phyloP scores from a whole-genome alignment of 2,888 invertebrate genomes.

The Clitarchus hookeri region DNA sequence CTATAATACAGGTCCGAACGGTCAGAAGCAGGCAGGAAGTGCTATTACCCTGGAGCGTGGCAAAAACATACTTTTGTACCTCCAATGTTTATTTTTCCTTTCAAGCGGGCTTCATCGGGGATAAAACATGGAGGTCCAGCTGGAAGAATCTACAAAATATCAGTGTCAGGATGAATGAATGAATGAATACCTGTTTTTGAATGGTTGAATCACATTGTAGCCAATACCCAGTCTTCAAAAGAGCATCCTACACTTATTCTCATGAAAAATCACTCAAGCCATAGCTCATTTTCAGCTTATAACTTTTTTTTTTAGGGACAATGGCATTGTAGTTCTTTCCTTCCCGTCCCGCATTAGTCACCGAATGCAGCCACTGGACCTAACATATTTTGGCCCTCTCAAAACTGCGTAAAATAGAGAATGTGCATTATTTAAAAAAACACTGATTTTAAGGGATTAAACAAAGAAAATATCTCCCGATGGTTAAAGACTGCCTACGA shows the following conservation, averaged over 20 bases:
- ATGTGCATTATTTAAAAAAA: background rate
- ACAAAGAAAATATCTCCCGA: background rate
- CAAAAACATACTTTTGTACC: slow-evolving; percentile 1
- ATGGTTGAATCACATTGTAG: background rate
- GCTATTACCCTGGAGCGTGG: background rate
- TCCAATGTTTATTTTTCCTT: background rate
- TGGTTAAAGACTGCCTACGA: background rate
- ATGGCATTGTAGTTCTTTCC: slow-evolving; percentile 15
- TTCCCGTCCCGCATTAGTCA: slow-evolving; percentile 16
- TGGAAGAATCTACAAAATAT: too few species aligned
- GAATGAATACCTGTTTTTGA: too few species aligned
- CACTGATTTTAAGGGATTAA: background rate
- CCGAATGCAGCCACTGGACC: slow-evolving; percentile 11
- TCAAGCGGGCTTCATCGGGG: too few species aligned
- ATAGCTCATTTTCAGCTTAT: slow-evolving; percentile 6
- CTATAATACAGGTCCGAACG: background rate
- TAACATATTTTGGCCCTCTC: background rate
- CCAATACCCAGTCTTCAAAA: slow-evolving; percentile 17
- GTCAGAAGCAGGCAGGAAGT: background rate
- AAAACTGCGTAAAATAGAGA: background rate
- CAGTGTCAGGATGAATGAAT: background rate
- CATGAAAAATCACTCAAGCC: slow-evolving; percentile 6
- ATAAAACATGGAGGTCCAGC: slow-evolving; percentile 11
- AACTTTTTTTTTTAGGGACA: slow-evolving; percentile 1
- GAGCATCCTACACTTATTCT: background rate